These are phyloP conservation scores for Drosophila serrata DNA, from an alignment of 1,140 invertebrate genomes.

Conservation along the genomic window DNA sequence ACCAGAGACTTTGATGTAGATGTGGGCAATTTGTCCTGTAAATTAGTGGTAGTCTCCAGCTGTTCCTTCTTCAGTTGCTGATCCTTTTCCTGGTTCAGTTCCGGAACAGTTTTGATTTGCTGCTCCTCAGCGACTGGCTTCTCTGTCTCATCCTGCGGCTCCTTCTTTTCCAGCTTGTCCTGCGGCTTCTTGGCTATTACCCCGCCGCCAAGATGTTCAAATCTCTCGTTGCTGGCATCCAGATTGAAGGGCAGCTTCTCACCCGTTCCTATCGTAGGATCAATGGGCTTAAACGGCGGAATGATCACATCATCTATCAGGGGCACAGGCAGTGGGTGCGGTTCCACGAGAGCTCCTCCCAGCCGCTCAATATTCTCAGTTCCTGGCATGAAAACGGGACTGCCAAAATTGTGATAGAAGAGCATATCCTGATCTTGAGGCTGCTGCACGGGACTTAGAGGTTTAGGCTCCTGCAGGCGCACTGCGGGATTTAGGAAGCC, in stretches of 20 bases:
- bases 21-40: slow-evolving; percentile 4
- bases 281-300: slow-evolving; percentile 76
- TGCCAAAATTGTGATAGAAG: slow-evolving; percentile 83
- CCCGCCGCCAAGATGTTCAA: slow-evolving; percentile 81
- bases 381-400: slow-evolving; percentile 77
- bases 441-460: slow-evolving; percentile 9
- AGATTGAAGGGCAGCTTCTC: slow-evolving; percentile 71
- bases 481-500: slow-evolving; percentile 62
- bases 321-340: slow-evolving; percentile 81
- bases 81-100: slow-evolving; percentile 35
- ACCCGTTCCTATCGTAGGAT: slow-evolving; percentile 49
- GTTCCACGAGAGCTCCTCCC: slow-evolving; percentile 77
- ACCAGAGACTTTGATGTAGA: slow-evolving; percentile 2
- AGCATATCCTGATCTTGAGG: slow-evolving; percentile 63
- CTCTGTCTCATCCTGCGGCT: slow-evolving; percentile 58
- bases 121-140: slow-evolving; percentile 14
- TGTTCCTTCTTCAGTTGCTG: background rate
- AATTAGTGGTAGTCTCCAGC: slow-evolving; percentile 33
- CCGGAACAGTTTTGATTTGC: slow-evolving; percentile 4
- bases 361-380: slow-evolving; percentile 78
- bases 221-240: slow-evolving; percentile 64
- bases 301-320: slow-evolving; percentile 80
- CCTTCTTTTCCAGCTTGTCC: slow-evolving; percentile 60
- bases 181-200: slow-evolving; percentile 82
- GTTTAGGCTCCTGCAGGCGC: slow-evolving; percentile 32